Percentiles rank a stretch among this genome's conserved stretches.
Conservation (phyloP, 2,888 invertebrate species). For the Drosophila demipolita region DNA sequence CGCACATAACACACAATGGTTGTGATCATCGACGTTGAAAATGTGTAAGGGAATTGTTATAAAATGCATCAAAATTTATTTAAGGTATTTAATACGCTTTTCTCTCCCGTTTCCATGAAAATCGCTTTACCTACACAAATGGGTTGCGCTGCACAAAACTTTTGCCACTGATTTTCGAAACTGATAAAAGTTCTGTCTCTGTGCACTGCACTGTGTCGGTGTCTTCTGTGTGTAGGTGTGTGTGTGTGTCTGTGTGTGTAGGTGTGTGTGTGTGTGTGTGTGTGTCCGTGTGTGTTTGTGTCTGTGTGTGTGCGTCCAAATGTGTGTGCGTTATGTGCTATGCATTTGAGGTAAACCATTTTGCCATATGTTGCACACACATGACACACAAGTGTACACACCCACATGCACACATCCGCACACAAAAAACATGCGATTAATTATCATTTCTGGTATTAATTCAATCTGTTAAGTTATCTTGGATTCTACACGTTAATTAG, state of each 20-base stretch:
- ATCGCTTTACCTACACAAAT: conserved; percentile 44
- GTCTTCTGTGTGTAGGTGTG: conserved; percentile 1
- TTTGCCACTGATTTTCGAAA: conserved; percentile 1
- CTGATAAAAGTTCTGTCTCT: conserved; percentile 4
- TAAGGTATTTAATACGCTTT: conserved; percentile 26
- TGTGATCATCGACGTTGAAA: conserved; percentile 27
- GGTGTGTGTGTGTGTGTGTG: conserved; percentile 2
- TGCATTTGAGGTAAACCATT: background rate
- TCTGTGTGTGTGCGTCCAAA: conserved; percentile 8
- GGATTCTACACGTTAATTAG: conserved; percentile 33
- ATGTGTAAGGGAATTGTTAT: conserved; percentile 29
- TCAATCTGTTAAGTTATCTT: conserved; percentile 7
- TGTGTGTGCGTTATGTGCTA: conserved; percentile 6
- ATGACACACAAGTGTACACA: background rate
- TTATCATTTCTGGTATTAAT: conserved; percentile 3
- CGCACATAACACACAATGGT: conserved; percentile 35
- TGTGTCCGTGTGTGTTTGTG: background rate
- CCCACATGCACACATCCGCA: background rate
- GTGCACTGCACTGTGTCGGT: conserved; percentile 8
- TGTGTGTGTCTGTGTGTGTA: background rate
- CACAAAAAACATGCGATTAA: background rate
- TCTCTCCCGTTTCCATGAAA: conserved; percentile 10
- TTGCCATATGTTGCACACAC: background rate
- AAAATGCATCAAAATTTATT: conserved; percentile 47
- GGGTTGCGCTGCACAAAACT: conserved; percentile 29